Percentiles rank a stretch among this genome's conserved stretches.
Conservation (phyloP, 1,140 invertebrate genomes). For the Drosophila malerkotliana region DNA sequence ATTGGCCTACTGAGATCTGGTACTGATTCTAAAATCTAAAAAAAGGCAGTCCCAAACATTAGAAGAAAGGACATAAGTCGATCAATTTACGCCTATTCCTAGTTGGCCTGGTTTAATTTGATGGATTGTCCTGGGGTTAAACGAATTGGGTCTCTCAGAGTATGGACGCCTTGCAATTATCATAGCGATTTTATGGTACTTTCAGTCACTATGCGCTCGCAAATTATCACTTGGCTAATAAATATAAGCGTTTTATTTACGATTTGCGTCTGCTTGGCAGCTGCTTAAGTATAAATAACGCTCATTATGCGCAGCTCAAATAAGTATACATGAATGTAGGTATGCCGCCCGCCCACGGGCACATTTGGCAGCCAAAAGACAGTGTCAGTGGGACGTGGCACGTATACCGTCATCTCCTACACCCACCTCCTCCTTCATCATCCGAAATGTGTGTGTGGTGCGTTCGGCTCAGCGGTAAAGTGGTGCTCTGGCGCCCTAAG, state of each 20-base stretch:
- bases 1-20: constrained; percentile 10
- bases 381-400: constrained; percentile 51
- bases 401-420: constrained; percentile 30
- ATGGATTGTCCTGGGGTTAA: constrained; percentile 47
- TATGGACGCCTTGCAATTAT: constrained; percentile 14
- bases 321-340: constrained; percentile 47
- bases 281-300: constrained; percentile 74
- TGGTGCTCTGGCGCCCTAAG: constrained; percentile 38
- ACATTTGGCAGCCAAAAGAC: constrained; percentile 57
- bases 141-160: not conserved
- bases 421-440: not conserved
- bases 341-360: constrained; percentile 16
- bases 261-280: constrained; percentile 56
- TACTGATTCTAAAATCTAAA: too few species aligned
- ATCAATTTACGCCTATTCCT: constrained; percentile 30
- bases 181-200: not conserved
- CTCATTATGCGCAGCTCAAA: constrained; percentile 67
- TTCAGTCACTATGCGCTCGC: not conserved
- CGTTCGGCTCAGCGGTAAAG: constrained; percentile 29
- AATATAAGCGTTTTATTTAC: constrained; percentile 59
- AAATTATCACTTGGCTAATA: constrained; percentile 53
- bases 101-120: constrained; percentile 50
- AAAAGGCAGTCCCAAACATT: too few species aligned
- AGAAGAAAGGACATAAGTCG: not conserved
- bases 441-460: constrained; percentile 8